Percentiles rank a stretch among this genome's conserved stretches.
Evolutionary conservation across 1,140 invertebrate genomes (phyloP).

Genomic region (Trichoplusia ni): DNA sequence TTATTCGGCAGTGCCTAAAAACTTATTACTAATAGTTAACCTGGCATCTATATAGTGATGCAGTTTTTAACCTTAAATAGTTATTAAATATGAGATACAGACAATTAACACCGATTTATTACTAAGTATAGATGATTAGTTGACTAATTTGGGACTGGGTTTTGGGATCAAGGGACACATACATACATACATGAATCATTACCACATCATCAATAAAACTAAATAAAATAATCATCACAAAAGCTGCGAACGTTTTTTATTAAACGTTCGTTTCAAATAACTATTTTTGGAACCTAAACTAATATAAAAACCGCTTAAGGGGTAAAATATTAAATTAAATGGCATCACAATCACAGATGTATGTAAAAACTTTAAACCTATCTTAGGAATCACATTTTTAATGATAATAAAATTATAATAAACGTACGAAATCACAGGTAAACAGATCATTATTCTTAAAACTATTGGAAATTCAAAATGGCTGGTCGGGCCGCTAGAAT

Average conservation of each 20-base stretch:
- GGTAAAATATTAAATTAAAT: conserved; percentile 61
- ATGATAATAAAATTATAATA: conserved; percentile 68
- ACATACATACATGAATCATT: conserved; percentile 4
- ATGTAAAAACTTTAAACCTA: conserved; percentile 70
- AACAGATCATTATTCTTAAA: conserved; percentile 64
- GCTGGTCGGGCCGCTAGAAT: conserved; percentile 32
- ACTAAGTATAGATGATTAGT: too few species aligned
- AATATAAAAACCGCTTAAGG: conserved; percentile 64
- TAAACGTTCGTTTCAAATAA: conserved; percentile 24
- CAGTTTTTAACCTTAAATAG: background rate
- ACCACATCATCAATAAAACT: conserved; percentile 6
- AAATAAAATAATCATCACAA: conserved; percentile 30
- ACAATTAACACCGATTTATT: background rate
- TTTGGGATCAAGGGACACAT: background rate
- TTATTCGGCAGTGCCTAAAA: too few species aligned
- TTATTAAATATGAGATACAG: background rate
- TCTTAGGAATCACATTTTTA: conserved; percentile 68
- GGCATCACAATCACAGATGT: conserved; percentile 77
- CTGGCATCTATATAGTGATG: too few species aligned
- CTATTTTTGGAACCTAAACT: conserved; percentile 49
- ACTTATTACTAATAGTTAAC: too few species aligned
- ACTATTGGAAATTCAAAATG: conserved; percentile 59
- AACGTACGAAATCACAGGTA: conserved; percentile 71
- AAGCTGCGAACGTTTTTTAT: background rate
- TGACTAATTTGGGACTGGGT: background rate